Evolutionary conservation across 1,140 invertebrate genomes (phyloP).

Genomic region (Drosophila triauraria): DNA sequence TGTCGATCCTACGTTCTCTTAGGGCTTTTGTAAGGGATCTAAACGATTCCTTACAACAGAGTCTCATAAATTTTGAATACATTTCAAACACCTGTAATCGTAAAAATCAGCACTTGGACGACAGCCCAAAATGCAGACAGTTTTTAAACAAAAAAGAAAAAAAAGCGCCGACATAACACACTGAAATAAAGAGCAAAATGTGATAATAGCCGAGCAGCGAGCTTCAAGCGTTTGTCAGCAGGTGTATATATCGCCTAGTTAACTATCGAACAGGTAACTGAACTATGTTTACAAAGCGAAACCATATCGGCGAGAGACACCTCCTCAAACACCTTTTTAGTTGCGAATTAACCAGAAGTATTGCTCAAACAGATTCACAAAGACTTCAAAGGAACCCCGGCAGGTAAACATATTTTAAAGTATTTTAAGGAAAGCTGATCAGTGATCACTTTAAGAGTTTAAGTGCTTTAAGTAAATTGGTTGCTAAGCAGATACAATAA

Average conservation of each 20-base stretch:
- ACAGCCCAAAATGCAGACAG: constrained; percentile 23
- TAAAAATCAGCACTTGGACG: constrained; percentile 35
- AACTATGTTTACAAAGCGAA: constrained; percentile 31
- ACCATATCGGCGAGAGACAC: constrained; percentile 6
- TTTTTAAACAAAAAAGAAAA: neutral
- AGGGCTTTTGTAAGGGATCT: no score
- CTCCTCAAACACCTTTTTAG: constrained; percentile 3
- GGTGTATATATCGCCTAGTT: constrained; percentile 8
- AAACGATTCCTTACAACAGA: no score
- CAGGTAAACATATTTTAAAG: constrained; percentile 1
- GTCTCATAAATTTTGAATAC: constrained; percentile 69
- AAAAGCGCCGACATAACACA: constrained; percentile 20
- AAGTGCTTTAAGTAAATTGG: neutral
- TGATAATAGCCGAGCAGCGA: constrained; percentile 14
- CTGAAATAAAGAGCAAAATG: constrained; percentile 32
- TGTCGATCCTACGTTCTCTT: no score
- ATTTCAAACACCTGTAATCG: constrained; percentile 57
- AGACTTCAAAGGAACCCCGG: constrained; percentile 14
- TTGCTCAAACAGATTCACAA: constrained; percentile 1
- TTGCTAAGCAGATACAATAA: neutral
- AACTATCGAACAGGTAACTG: constrained; percentile 33
- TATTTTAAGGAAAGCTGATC: constrained; percentile 16
- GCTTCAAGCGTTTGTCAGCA: constrained; percentile 29
- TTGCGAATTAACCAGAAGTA: constrained; percentile 16
- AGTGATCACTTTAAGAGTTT: neutral